These are phyloP conservation scores for Sebastiscus albofasciatus DNA, from an alignment of 2,797 vertebrate genomes.

Conservation along the genomic window DNA sequence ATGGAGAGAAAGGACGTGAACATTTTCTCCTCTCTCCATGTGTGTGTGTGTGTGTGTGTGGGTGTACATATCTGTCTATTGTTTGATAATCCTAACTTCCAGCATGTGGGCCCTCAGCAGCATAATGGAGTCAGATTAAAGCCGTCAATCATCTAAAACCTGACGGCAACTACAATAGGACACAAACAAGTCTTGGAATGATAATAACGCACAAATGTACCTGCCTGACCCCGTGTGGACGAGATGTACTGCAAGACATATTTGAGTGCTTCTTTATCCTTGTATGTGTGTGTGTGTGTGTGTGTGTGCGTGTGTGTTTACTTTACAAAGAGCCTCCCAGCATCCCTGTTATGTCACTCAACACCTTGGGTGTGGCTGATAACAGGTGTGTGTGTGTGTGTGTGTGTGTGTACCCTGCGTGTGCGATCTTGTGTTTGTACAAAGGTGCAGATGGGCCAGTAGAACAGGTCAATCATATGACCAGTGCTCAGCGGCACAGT, in stretches of 20 bases:
- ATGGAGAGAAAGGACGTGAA: neutral
- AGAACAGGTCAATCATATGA: slow-evolving; percentile 81
- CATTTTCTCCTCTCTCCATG: no score
- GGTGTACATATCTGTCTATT: slow-evolving; percentile 25
- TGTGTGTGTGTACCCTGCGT: neutral
- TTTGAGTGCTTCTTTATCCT: neutral
- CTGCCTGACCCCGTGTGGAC: neutral
- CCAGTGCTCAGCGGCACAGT: slow-evolving; percentile 10
- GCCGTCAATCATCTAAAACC: slow-evolving; percentile 61
- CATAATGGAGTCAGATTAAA: slow-evolving; percentile 58
- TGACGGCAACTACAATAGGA: slow-evolving; percentile 45
- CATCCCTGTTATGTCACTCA: slow-evolving; percentile 45
- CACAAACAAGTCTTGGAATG: slow-evolving; percentile 13
- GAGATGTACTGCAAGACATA: neutral
- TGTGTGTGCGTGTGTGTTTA: neutral
- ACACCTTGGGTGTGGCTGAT: slow-evolving; percentile 60
- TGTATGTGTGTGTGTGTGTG: neutral
- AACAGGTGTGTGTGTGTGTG: slow-evolving; percentile 22
- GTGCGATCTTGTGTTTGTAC: slow-evolving; percentile 34
- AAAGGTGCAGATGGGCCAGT: slow-evolving; percentile 76
- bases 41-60: slow-evolving; percentile 16
- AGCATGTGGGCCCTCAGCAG: slow-evolving; percentile 61
- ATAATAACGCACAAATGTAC: slow-evolving; percentile 1
- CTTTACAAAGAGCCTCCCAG: slow-evolving; percentile 21
- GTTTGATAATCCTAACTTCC: slow-evolving; percentile 72